These are phyloP conservation scores for Rhagonycha lutea DNA, from an alignment of 2,888 invertebrate genomes.

Conservation along the genomic window DNA sequence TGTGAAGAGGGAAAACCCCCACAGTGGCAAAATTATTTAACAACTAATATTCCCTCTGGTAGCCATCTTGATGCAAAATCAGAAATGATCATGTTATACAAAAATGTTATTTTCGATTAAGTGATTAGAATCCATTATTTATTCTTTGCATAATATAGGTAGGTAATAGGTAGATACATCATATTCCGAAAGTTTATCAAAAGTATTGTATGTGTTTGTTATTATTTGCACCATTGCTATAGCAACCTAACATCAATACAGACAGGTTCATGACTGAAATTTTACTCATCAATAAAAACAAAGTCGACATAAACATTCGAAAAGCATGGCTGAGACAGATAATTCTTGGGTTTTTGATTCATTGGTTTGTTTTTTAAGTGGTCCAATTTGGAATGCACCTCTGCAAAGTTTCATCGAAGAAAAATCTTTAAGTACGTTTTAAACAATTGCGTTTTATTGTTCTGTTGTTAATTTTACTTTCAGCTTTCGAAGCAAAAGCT, in stretches of 20 bases:
- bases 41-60: neutral
- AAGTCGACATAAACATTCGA: neutral
- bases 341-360: constrained; percentile 92
- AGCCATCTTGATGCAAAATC: too few species aligned
- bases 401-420: constrained; percentile 90
- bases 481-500: constrained; percentile 84
- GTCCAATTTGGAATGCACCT: constrained; percentile 91
- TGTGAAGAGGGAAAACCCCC: too few species aligned
- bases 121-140: neutral
- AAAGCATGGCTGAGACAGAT: constrained; percentile 55
- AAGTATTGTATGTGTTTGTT: neutral
- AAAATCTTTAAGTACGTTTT: constrained; percentile 78
- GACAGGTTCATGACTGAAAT: neutral
- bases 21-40: neutral
- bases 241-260: neutral
- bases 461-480: constrained; percentile 34
- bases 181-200: neutral
- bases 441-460: neutral
- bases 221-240: neutral
- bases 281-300: neutral
- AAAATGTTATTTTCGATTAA: too few species aligned
- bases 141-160: neutral
- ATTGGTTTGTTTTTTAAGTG: constrained; percentile 86
- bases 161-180: too few species aligned
- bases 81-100: neutral